Evolutionary conservation across 2,797 vertebrate species (phyloP).

Genomic region (Melanotaenia parkinsoni): DNA sequence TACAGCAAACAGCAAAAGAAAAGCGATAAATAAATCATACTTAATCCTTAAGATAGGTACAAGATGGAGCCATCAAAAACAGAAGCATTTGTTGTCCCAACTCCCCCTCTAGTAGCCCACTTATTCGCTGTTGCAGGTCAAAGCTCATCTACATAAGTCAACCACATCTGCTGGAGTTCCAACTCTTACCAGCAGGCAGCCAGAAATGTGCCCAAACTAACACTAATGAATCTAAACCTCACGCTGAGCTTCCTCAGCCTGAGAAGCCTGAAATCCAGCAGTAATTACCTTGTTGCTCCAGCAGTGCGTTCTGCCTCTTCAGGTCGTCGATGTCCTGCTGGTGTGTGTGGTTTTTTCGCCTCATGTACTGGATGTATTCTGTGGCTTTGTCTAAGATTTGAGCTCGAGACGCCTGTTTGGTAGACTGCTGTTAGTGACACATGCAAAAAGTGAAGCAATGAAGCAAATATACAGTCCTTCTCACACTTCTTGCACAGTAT

Average conservation of each 20-base stretch:
- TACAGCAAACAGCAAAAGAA: too few species aligned
- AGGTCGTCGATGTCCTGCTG: conserved; percentile 99
- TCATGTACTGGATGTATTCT: conserved; percentile 99
- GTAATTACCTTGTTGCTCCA: conserved; percentile 94
- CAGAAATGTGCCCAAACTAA: not conserved
- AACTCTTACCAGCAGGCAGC: not conserved
- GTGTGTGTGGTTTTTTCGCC: conserved; percentile 99
- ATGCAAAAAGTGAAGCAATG: conserved; percentile 77
- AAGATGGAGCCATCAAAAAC: not conserved
- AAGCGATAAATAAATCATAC: too few species aligned
- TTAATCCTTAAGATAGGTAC: too few species aligned
- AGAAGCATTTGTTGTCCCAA: not conserved
- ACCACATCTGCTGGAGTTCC: not conserved
- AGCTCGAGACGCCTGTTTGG: conserved; percentile 97
- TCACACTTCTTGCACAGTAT: conserved; percentile 46
- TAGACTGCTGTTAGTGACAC: conserved; percentile 84
- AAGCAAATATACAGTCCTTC: conserved; percentile 60
- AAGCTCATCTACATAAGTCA: not conserved
- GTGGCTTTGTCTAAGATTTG: conserved; percentile 99
- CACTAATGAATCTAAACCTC: not conserved
- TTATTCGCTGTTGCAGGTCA: not conserved
- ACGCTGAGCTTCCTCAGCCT: not conserved
- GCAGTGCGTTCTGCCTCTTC: conserved; percentile 96
- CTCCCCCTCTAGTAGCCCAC: not conserved
- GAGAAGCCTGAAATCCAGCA: not conserved